phyloP scores from a whole-genome alignment of 2,113 vertebrate genomes.

The Saccopteryx leptura region DNA sequence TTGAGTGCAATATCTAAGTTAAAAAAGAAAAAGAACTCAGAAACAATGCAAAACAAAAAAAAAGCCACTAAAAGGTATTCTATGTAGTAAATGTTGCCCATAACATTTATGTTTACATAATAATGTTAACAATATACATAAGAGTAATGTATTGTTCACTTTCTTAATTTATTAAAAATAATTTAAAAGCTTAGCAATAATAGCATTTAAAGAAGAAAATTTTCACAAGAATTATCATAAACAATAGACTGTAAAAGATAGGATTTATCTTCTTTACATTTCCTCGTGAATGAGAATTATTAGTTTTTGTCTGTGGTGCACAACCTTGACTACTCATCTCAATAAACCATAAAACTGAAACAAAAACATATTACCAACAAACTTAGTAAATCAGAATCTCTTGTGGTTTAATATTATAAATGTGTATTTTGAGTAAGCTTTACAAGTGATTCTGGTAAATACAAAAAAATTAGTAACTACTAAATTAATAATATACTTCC shows the following conservation, averaged over 20 bases:
- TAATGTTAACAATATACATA: conserved; percentile 37
- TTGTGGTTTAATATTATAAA: conserved; percentile 35
- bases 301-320: conserved; percentile 14
- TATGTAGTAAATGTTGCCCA: conserved; percentile 10
- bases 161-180: conserved; percentile 32
- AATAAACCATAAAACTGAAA: conserved; percentile 64
- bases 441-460: conserved; percentile 22
- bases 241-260: conserved; percentile 34
- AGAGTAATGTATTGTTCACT: not conserved
- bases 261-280: conserved; percentile 25
- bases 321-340: conserved; percentile 29
- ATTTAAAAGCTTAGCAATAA: conserved; percentile 52
- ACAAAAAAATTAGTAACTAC: conserved; percentile 14
- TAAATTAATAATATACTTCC: conserved; percentile 49
- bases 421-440: not conserved
- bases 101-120: conserved; percentile 28
- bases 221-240: conserved; percentile 61
- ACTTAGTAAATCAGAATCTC: conserved; percentile 53
- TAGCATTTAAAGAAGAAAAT: conserved; percentile 42
- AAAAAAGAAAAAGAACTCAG: not conserved
- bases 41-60: conserved; percentile 23
- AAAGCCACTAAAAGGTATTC: not conserved
- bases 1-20: conserved; percentile 34
- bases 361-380: conserved; percentile 55
- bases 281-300: conserved; percentile 34